Percentiles rank a stretch among this genome's conserved stretches.
phyloP scores from a whole-genome alignment of 2,797 vertebrate genomes.

The Zenarchopterus dispar region DNA sequence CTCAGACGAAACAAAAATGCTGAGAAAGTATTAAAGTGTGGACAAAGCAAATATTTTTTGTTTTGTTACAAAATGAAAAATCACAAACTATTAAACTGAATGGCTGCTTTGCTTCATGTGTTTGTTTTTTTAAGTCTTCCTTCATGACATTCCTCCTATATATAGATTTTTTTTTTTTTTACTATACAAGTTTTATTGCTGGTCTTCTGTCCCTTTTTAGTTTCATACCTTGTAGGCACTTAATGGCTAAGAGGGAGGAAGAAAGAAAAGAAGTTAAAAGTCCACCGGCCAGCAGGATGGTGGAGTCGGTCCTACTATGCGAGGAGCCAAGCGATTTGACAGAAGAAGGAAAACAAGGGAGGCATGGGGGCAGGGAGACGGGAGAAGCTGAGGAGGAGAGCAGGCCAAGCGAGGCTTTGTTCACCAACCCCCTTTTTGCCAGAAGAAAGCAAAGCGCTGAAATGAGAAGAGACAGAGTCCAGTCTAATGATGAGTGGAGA shows the following conservation, averaged over 20 bases:
- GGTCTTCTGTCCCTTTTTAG: conserved; percentile 13
- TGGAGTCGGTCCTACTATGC: conserved; percentile 26
- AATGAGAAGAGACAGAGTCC: conserved; percentile 64
- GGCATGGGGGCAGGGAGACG: conserved; percentile 9
- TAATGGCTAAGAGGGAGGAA: neutral
- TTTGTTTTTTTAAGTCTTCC: too few species aligned
- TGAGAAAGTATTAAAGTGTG: too few species aligned
- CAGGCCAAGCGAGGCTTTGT: conserved; percentile 55
- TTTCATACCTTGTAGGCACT: conserved; percentile 27
- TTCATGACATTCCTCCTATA: too few species aligned
- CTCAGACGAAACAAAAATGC: too few species aligned
- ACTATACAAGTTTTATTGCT: too few species aligned
- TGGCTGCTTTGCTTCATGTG: too few species aligned
- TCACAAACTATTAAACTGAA: too few species aligned
- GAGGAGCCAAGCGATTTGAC: conserved; percentile 43
- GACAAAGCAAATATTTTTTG: too few species aligned
- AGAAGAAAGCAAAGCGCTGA: conserved; percentile 41
- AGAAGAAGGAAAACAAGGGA: conserved; percentile 13
- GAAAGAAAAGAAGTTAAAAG: conserved; percentile 2
- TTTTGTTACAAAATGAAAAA: too few species aligned
- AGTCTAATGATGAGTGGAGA: conserved; percentile 64
- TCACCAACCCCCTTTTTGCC: conserved; percentile 37
- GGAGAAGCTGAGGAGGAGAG: conserved; percentile 15
- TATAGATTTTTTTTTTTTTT: too few species aligned
- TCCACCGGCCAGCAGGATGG: conserved; percentile 47